Evolutionary conservation across 2,797 vertebrate genomes (phyloP).

Genomic region (Cygnus olor): DNA sequence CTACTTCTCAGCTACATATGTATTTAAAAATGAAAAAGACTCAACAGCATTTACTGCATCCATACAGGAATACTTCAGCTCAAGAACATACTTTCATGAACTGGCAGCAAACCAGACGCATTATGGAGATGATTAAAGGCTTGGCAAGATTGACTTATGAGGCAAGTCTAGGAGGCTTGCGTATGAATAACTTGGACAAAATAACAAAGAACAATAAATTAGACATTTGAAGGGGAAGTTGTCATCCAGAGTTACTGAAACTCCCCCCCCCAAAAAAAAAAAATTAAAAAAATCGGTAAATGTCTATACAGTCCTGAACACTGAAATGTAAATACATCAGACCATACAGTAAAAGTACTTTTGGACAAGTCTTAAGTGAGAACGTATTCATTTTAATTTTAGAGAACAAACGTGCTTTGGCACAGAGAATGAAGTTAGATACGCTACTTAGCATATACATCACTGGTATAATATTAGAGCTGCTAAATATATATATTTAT

Average conservation of each 20-base stretch:
- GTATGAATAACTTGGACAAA: not conserved
- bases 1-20: not conserved
- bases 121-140: not conserved
- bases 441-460: rapidly evolving
- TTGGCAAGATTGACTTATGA: not conserved
- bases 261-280: not conserved
- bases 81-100: not conserved
- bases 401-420: not conserved
- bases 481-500: not conserved
- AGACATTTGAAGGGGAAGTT: not conserved
- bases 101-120: not conserved
- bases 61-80: not conserved
- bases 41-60: not conserved
- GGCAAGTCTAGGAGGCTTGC: not conserved
- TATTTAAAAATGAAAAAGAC: not conserved
- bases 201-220: not conserved
- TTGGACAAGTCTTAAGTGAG: not conserved
- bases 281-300: not conserved
- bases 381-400: not conserved
- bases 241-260: not conserved
- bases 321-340: not conserved
- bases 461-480: not conserved
- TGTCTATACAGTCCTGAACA: not conserved
- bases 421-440: not conserved
- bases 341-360: not conserved